Conservation (phyloP, 1,140 invertebrate genomes). For the Stegodyphus mimosarum region DNA sequence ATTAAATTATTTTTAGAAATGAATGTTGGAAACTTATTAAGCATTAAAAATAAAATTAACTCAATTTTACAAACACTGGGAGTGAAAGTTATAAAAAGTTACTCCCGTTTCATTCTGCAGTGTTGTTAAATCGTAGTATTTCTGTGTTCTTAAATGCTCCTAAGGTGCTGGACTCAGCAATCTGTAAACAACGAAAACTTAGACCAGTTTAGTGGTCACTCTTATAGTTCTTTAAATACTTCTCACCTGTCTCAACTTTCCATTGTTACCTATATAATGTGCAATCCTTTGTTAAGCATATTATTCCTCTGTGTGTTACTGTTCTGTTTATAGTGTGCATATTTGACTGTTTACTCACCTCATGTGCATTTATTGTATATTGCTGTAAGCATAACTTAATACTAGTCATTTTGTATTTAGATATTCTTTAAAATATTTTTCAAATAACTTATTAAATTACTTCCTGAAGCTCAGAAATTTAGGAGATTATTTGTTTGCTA, state of each 20-base stretch:
- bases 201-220: slow-evolving; percentile 55
- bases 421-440: not conserved
- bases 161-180: slow-evolving; percentile 60
- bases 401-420: not conserved
- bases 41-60: too few relatives aligned
- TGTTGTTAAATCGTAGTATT: slow-evolving; percentile 50
- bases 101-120: slow-evolving; percentile 2
- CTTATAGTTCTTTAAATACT: slow-evolving; percentile 43
- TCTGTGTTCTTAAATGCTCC: slow-evolving; percentile 58
- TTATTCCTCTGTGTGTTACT: slow-evolving; percentile 27
- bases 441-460: not conserved
- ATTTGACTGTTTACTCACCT: slow-evolving; percentile 54
- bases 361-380: slow-evolving; percentile 60
- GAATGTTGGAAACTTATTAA: too few relatives aligned
- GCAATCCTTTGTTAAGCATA: slow-evolving; percentile 41
- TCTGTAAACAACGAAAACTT: slow-evolving; percentile 59
- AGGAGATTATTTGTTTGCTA: not conserved
- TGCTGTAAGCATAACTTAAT: slow-evolving; percentile 10
- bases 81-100: too few relatives aligned
- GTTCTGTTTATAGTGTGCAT: slow-evolving; percentile 42
- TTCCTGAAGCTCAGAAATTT: not conserved
- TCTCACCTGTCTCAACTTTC: slow-evolving; percentile 42
- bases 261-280: slow-evolving; percentile 21
- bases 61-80: too few relatives aligned
- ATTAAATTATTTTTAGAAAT: too few relatives aligned